These are phyloP conservation scores for Pseudorectes ferrugineus DNA, from an alignment of 2,113 vertebrate genomes.

Conservation along the genomic window DNA sequence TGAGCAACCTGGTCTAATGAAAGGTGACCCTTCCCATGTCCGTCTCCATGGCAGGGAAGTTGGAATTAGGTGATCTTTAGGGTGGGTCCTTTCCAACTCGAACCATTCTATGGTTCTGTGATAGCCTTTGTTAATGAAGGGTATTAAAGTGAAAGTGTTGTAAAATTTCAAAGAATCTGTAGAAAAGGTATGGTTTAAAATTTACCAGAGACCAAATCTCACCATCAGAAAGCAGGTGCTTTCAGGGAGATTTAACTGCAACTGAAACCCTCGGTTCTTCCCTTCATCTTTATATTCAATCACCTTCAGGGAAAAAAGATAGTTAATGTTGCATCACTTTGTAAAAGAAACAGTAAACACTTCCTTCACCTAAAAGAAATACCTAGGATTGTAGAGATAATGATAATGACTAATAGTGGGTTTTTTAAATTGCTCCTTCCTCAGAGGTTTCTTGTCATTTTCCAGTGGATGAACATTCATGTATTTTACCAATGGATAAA, in stretches of 20 bases:
- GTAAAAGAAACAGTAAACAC: neutral
- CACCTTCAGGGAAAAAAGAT: neutral
- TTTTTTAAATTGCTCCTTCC: neutral
- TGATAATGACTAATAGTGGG: neutral
- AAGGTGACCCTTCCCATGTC: neutral
- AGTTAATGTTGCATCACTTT: neutral
- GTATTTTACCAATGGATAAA: neutral
- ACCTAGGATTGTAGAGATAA: neutral
- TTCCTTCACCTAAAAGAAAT: neutral
- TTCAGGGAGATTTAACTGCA: neutral
- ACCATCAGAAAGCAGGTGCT: neutral
- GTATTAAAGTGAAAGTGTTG: neutral
- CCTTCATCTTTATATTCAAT: neutral
- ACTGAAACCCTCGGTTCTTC: neutral
- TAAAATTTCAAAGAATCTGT: neutral
- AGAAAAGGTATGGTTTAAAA: neutral
- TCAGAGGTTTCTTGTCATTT: neutral
- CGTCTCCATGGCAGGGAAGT: too few species aligned
- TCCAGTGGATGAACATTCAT: neutral
- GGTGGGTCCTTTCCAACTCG: neutral
- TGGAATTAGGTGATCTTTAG: neutral
- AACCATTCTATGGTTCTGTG: neutral
- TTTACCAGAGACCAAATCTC: neutral
- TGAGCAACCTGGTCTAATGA: neutral
- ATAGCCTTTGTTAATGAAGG: neutral